Evolutionary conservation across 2,113 vertebrate genomes (phyloP).

Genomic region (Columbina picui): DNA sequence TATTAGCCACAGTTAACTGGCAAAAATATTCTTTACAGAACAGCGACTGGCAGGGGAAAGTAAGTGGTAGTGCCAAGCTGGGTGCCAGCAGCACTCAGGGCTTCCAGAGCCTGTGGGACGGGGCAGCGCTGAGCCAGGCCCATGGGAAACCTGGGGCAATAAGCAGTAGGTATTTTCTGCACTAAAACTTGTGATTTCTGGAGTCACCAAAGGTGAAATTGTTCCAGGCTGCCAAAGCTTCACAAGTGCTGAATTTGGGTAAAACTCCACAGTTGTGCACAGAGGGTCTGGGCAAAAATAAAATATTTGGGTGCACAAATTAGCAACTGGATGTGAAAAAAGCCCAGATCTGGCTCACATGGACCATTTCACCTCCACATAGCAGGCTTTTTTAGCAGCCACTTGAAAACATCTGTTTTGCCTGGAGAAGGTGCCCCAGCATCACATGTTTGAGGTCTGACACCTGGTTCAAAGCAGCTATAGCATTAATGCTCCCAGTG

Average conservation of each 20-base stretch:
- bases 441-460: neutral
- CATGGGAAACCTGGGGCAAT: neutral
- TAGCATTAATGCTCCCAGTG: neutral
- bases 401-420: neutral
- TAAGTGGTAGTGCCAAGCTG: neutral
- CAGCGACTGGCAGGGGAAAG: neutral
- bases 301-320: neutral
- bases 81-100: fast-evolving
- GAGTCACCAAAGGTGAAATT: neutral
- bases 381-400: neutral
- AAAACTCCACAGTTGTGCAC: neutral
- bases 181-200: neutral
- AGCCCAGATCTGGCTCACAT: neutral
- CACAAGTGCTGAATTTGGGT: neutral
- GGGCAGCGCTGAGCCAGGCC: neutral
- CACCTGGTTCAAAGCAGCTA: neutral
- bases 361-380: neutral
- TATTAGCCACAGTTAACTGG: neutral
- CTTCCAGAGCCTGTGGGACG: neutral
- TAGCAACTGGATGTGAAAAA: neutral
- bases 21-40: constrained; percentile 1
- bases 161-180: neutral
- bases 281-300: neutral
- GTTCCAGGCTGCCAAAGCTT: neutral
- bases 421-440: neutral